A percentile compares a stretch with the other conserved stretches of the same genome.
Evolutionary conservation across 2,888 invertebrate species (phyloP).

Genomic region (Drosophila recens): DNA sequence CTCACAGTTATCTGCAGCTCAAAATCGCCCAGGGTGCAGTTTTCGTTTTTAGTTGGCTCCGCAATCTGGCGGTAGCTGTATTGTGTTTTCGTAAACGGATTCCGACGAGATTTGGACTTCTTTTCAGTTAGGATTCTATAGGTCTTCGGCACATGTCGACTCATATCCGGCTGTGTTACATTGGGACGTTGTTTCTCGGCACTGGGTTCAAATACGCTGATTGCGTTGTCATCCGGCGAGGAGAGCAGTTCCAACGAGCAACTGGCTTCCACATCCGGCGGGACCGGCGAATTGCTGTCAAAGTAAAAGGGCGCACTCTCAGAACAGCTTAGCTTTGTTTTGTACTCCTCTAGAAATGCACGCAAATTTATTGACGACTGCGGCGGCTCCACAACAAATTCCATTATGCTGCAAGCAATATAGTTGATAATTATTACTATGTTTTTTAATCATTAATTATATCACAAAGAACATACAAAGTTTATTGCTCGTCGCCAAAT

Average conservation of each 20-base stretch:
- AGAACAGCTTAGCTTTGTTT: conserved; percentile 37
- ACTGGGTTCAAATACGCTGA: conserved; percentile 42
- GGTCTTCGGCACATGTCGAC: conserved; percentile 39
- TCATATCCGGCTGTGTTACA: conserved; percentile 14
- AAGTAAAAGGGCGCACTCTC: conserved; percentile 44
- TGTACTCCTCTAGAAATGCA: conserved; percentile 68
- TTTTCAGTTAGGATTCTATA: conserved; percentile 43
- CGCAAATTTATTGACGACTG: conserved; percentile 63
- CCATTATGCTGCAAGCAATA: conserved; percentile 66
- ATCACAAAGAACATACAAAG: background rate
- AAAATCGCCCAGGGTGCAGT: conserved; percentile 10
- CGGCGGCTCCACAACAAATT: conserved; percentile 65
- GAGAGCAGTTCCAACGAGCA: conserved; percentile 54
- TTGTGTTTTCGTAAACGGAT: conserved; percentile 72
- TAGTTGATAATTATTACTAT: background rate
- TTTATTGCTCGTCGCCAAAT: conserved; percentile 64
- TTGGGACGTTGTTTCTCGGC: conserved; percentile 37
- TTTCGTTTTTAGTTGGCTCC: conserved; percentile 7
- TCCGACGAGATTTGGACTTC: conserved; percentile 48
- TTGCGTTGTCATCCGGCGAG: conserved; percentile 48
- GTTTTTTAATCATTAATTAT: background rate
- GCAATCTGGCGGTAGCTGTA: conserved; percentile 53
- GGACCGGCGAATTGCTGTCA: conserved; percentile 38
- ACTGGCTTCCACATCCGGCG: conserved; percentile 31
- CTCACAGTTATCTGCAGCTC: conserved; percentile 85